Conservation (phyloP, 1,140 invertebrate genomes). For the Aphis gossypii region DNA sequence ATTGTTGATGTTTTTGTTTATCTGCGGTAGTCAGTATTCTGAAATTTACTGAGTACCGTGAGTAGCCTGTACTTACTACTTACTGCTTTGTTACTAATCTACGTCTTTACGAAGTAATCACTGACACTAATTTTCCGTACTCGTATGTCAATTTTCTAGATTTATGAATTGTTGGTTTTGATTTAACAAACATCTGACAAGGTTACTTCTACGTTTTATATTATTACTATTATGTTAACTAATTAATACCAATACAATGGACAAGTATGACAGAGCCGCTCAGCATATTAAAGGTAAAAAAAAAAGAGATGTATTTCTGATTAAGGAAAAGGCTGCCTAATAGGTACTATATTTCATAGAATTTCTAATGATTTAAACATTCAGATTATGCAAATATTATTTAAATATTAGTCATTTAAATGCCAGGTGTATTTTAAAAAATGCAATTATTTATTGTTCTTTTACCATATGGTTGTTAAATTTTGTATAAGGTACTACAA, state of each 20-base stretch:
- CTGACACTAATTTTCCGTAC: too few species aligned
- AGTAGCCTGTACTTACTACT: too few species aligned
- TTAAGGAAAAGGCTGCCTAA: background rate
- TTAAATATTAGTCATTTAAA: background rate
- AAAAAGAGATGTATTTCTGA: background rate
- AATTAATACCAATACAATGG: background rate
- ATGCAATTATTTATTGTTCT: background rate
- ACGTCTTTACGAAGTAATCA: too few species aligned
- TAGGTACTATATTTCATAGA: background rate
- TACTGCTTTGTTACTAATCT: too few species aligned
- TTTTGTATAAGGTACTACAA: background rate
- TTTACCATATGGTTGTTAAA: background rate
- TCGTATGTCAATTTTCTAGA: background rate
- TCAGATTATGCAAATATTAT: background rate
- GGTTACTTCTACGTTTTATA: background rate
- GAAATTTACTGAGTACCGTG: too few species aligned
- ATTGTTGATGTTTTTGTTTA: too few species aligned
- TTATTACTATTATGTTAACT: background rate
- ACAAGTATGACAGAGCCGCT: background rate
- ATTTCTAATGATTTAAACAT: background rate
- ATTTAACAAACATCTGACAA: background rate
- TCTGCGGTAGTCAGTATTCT: too few species aligned
- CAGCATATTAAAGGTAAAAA: constrained; percentile 45
- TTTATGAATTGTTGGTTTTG: background rate
- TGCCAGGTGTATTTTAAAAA: constrained; percentile 1